Evolutionary conservation across 2,113 vertebrate species (phyloP), one percentile per base, ranked within the genome.

Genomic region (Dissostichus mawsoni): DNA sequence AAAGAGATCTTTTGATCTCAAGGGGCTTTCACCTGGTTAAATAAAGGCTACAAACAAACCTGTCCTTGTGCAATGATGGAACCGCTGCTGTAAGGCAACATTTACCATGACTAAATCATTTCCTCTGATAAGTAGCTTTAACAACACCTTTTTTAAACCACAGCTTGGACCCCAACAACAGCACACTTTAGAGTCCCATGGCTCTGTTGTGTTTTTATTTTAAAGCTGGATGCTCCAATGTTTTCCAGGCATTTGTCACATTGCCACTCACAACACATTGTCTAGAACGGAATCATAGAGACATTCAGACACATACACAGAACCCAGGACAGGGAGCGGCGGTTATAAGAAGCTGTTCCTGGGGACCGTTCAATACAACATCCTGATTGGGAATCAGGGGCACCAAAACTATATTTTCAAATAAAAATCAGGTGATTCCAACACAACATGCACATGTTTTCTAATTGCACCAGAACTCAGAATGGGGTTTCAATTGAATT

Each of bases 271-370:
- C 25, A 71, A 53, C 48, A 53, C 41, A n/a, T 0, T 48, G 18
- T 69, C 17, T 41, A 69, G 44, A 23, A 18, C 23, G 8, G 68
- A 68, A 76, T 45, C 36, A 67, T 23, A 68, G 58, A 63, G 17
- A 71, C 36, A 4, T 8, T 0, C 58, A 47, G 64, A 58, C 17
- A 82, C 55, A 62, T 6, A 71, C 29, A 69, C 29, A 33, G 8
- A 1, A 78, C 20, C 18, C 48, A 17, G 64, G 12, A 63, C 23
- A 72, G 23, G 17, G 33, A 73, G 8, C 25, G 64, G 47, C 23
- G 57, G 3, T 69, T 85, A 74, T n/a, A 74, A 74, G 69, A 8
- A 1, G 20, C 20, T 33, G 8, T 53, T 65, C 44, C 53, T 73
- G 20, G 29, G 14, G n/a, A 59, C 3, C 14, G n/a, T 58, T 62